Evolutionary conservation across 2,797 vertebrate species (phyloP).

Genomic region (Muraenolepis orangiensis): DNA sequence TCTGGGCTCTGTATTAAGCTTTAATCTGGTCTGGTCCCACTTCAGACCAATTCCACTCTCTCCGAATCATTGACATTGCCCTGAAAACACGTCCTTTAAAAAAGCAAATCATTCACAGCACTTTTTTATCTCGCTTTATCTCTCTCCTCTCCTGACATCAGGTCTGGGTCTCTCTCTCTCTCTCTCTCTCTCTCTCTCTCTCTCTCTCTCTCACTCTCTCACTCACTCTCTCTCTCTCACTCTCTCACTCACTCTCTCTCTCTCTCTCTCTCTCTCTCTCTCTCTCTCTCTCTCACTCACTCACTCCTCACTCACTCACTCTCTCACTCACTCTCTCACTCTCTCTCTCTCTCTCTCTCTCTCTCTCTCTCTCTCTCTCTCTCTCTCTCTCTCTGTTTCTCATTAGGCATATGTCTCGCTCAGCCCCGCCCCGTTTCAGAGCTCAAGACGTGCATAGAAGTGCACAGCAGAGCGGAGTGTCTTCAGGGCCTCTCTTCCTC

Average conservation of each 20-base stretch:
- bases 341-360: slow-evolving; percentile 39
- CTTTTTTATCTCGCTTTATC: slow-evolving; percentile 25
- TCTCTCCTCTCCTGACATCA: slow-evolving; percentile 35
- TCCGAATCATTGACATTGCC: slow-evolving; percentile 46
- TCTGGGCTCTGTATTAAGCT: slow-evolving; percentile 39
- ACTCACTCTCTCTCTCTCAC: too few relatives aligned
- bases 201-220: too few relatives aligned
- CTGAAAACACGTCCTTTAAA: slow-evolving; percentile 53
- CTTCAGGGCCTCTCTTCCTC: slow-evolving; percentile 64
- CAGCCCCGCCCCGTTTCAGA: slow-evolving; percentile 57
- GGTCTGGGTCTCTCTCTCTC: slow-evolving; percentile 51
- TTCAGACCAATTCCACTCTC: slow-evolving; percentile 45
- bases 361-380: slow-evolving; percentile 37
- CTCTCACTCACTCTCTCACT: too few relatives aligned
- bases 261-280: too few relatives aligned
- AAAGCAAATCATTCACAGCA: slow-evolving; percentile 26
- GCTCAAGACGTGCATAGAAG: slow-evolving; percentile 62
- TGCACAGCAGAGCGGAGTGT: slow-evolving; percentile 74
- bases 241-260: too few relatives aligned
- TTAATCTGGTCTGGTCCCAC: slow-evolving; percentile 62
- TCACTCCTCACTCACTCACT: too few relatives aligned
- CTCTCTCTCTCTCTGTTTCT: slow-evolving; percentile 48
- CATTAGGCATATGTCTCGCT: slow-evolving; percentile 81
- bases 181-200: too few relatives aligned
- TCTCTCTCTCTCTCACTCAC: too few relatives aligned